phyloP scores from a whole-genome alignment of 2,797 vertebrate species.

The Notamacropus eugenii region DNA sequence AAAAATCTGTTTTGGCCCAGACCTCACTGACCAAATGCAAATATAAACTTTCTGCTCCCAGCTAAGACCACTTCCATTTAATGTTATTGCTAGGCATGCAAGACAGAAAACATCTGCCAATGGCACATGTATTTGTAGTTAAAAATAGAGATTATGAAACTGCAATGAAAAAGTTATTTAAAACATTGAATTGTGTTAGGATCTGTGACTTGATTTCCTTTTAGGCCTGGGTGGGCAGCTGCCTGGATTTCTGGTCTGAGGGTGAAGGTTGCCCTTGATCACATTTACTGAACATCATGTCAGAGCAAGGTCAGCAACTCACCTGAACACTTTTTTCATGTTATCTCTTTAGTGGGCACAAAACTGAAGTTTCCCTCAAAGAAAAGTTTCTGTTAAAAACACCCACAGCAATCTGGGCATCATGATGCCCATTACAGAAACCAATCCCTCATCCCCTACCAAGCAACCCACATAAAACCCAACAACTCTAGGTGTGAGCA shows the following conservation, averaged over 20 bases:
- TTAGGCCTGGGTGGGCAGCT: not conserved
- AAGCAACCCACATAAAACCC: not conserved
- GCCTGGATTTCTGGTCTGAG: not conserved
- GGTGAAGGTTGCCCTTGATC: not conserved
- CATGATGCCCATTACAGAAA: not conserved
- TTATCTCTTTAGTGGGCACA: not conserved
- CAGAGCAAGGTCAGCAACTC: not conserved
- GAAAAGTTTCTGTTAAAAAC: not conserved
- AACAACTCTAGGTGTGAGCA: too few relatives aligned
- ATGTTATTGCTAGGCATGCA: not conserved
- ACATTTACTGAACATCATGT: not conserved
- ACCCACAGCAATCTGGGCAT: not conserved
- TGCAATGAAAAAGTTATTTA: not conserved
- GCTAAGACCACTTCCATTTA: not conserved
- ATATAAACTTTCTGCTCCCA: not conserved
- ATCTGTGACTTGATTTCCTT: not conserved
- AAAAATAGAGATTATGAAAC: not conserved
- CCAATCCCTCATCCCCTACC: not conserved
- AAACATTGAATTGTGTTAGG: not conserved
- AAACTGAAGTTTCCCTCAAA: not conserved
- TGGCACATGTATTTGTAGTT: not conserved
- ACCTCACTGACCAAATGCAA: not conserved
- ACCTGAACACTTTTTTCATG: not conserved
- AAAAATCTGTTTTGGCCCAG: not conserved
- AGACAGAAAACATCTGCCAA: not conserved